phyloP scores from a whole-genome alignment of 2,113 vertebrate species.

The Chauna torquata region DNA sequence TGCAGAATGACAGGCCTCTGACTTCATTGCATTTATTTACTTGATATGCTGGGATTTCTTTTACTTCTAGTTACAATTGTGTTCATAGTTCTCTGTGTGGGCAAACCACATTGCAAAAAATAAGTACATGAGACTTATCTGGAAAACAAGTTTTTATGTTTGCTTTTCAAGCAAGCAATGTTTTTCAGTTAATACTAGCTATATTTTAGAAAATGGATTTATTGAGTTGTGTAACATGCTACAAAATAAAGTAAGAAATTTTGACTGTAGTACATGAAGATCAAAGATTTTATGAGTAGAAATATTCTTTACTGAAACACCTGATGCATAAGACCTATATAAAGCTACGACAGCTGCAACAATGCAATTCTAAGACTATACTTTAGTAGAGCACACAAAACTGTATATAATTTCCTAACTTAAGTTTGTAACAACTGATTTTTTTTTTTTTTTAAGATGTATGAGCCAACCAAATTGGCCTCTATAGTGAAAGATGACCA shows the following conservation, averaged over 20 bases:
- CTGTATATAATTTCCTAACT: neutral
- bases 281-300: neutral
- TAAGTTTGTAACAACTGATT: neutral
- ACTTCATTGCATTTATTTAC: neutral
- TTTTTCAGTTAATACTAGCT: neutral
- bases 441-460: slow-evolving; percentile 28
- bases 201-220: neutral
- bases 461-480: slow-evolving; percentile 18
- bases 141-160: neutral
- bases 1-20: neutral
- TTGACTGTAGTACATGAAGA: neutral
- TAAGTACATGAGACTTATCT: neutral
- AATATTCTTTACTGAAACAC: neutral
- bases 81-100: neutral
- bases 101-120: neutral
- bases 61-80: neutral
- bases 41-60: neutral
- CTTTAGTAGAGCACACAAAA: neutral
- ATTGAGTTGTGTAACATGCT: neutral
- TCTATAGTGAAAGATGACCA: slow-evolving; percentile 13
- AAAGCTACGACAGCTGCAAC: neutral
- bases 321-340: neutral
- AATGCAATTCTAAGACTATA: neutral
- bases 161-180: neutral
- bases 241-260: neutral